These are phyloP conservation scores for Cossypha caffra DNA, from an alignment of 2,797 vertebrate genomes.

Conservation along the genomic window DNA sequence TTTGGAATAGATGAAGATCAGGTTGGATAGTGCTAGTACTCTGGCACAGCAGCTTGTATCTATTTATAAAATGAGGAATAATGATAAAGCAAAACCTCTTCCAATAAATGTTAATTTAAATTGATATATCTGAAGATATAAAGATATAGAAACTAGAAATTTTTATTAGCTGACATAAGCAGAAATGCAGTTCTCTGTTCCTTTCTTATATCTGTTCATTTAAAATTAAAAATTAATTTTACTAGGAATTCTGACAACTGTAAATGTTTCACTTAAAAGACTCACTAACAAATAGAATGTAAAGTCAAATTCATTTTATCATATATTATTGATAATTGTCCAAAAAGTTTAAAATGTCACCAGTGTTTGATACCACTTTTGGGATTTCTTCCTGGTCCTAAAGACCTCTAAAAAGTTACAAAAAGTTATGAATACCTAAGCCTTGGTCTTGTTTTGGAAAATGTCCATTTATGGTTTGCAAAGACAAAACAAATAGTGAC, in stretches of 20 bases:
- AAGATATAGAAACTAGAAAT: not conserved
- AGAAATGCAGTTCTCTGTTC: not conserved
- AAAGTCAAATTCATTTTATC: not conserved
- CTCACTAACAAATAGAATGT: not conserved
- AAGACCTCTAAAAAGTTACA: not conserved
- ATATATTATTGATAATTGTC: not conserved
- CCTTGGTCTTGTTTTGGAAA: not conserved
- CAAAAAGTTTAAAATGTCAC: not conserved
- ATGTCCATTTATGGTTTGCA: not conserved
- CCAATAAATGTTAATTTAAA: not conserved
- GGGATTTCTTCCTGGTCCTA: not conserved
- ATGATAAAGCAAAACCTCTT: not conserved
- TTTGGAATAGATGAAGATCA: conserved; percentile 42
- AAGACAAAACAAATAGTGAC: not conserved
- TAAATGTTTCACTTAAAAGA: not conserved
- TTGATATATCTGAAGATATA: not conserved
- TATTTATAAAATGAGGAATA: conserved; percentile 30
- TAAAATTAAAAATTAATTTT: not conserved
- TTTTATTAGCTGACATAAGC: not conserved
- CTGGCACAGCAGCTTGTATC: not conserved
- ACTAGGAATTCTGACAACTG: not conserved
- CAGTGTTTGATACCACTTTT: not conserved
- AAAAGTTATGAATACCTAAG: not conserved
- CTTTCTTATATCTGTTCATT: not conserved
- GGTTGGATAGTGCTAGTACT: not conserved